These are phyloP conservation scores for Portunus trituberculatus DNA, from an alignment of 1,140 invertebrate species.

Conservation along the genomic window DNA sequence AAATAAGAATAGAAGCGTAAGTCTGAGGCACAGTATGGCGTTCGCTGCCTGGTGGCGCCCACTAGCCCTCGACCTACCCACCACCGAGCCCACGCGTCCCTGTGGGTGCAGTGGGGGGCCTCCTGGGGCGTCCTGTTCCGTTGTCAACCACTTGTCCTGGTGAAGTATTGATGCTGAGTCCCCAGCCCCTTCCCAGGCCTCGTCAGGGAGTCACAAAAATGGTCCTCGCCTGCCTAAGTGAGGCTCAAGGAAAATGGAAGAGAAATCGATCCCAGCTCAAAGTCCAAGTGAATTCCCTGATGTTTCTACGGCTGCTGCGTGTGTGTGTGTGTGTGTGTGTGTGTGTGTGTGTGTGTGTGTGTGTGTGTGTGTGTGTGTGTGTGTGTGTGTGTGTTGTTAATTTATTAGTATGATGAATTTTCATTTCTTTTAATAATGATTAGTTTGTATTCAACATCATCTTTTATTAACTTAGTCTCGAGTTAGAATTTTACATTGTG, in stretches of 20 bases:
- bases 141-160: constrained; percentile 58
- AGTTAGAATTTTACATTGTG: too few species aligned
- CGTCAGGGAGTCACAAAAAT: constrained; percentile 45
- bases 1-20: too few species aligned
- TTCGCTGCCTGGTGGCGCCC: not conserved
- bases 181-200: not conserved
- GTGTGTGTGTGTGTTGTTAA: not conserved
- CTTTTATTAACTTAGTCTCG: too few species aligned
- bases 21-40: too few species aligned
- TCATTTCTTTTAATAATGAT: too few species aligned
- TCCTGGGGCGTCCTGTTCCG: constrained; percentile 38
- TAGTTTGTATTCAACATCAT: too few species aligned
- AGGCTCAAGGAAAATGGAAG: not conserved
- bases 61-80: not conserved
- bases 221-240: not conserved
- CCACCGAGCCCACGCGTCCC: constrained; percentile 30
- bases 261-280: constrained; percentile 7
- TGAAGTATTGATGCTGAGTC: constrained; percentile 49
- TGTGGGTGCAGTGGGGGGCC: not conserved
- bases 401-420: too few species aligned
- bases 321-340: not conserved
- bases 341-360: not conserved
- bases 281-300: not conserved
- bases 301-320: not conserved
- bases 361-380: not conserved